A percentile compares a stretch with the other conserved stretches of the same genome.
Evolutionary conservation across 2,888 invertebrate genomes (phyloP).

Genomic region (Aelia acuminata): DNA sequence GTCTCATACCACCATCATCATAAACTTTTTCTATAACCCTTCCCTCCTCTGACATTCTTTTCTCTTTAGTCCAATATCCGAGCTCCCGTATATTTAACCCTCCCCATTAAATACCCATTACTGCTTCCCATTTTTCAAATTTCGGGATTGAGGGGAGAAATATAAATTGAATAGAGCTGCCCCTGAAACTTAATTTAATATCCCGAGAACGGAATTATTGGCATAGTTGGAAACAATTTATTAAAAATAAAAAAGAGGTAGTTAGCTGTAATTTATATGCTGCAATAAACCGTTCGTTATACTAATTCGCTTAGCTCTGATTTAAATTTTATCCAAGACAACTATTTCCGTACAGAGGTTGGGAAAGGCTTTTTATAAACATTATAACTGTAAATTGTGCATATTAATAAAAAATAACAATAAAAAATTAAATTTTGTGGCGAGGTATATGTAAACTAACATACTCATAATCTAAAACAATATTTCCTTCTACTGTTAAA

Average conservation of each 20-base stretch:
- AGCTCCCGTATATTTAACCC: constrained; percentile 31
- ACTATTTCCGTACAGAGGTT: too few relatives aligned
- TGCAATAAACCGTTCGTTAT: not conserved
- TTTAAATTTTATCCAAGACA: not conserved
- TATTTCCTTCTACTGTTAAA: too few relatives aligned
- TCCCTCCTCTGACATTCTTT: constrained; percentile 37
- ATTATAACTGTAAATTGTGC: too few relatives aligned
- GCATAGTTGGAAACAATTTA: not conserved
- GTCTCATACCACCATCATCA: constrained; percentile 30
- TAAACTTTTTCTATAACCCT: constrained; percentile 39
- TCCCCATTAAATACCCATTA: constrained; percentile 47
- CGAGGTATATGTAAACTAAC: too few relatives aligned
- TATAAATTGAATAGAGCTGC: constrained; percentile 24
- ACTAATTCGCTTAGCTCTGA: not conserved
- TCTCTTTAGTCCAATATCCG: constrained; percentile 40
- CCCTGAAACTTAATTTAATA: constrained; percentile 18
- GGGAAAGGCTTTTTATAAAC: too few relatives aligned
- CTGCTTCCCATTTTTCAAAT: constrained; percentile 23
- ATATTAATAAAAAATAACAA: too few relatives aligned
- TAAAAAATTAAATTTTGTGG: too few relatives aligned
- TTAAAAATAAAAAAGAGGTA: not conserved
- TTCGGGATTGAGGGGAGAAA: constrained; percentile 26
- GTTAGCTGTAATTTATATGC: not conserved
- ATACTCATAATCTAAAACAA: too few relatives aligned
- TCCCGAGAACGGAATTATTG: not conserved